These are phyloP conservation scores for Tetanocera ferruginea DNA, from an alignment of 2,888 invertebrate genomes.

Conservation along the genomic window DNA sequence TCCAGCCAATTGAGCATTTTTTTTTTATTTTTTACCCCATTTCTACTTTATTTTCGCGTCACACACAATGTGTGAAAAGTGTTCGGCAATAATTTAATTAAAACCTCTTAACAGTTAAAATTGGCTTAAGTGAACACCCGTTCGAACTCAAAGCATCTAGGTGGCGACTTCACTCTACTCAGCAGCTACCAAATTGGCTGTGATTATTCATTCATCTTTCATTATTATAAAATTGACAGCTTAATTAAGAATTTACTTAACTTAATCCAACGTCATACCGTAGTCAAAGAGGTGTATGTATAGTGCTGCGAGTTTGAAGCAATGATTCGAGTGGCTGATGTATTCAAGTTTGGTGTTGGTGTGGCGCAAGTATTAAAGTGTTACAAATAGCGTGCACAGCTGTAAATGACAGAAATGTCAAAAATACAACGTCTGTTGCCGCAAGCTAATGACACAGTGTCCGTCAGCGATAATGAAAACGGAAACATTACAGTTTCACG, in stretches of 20 bases:
- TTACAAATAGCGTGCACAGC: neutral
- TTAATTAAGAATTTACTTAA: conserved; percentile 59
- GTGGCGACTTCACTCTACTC: neutral
- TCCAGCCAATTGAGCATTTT: too few species aligned
- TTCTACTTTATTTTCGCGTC: neutral
- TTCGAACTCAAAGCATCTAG: conserved; percentile 16
- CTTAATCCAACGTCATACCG: neutral
- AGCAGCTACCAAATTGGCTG: conserved; percentile 53
- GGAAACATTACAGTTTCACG: conserved; percentile 23
- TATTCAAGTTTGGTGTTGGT: too few species aligned
- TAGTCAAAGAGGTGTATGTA: neutral
- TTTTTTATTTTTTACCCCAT: too few species aligned
- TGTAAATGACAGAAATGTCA: neutral
- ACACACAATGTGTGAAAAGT: conserved; percentile 31
- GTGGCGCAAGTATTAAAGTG: too few species aligned
- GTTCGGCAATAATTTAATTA: conserved; percentile 59
- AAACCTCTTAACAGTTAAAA: conserved; percentile 49
- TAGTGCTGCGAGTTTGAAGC: too few species aligned
- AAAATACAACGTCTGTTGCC: neutral
- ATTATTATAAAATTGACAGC: conserved; percentile 61
- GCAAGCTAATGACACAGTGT: neutral
- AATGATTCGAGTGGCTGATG: too few species aligned
- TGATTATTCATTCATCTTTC: conserved; percentile 60
- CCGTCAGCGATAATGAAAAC: conserved; percentile 16
- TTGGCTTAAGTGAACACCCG: neutral